These are phyloP conservation scores for Telmatherina bonti DNA, from an alignment of 2,797 vertebrate species.

Conservation along the genomic window DNA sequence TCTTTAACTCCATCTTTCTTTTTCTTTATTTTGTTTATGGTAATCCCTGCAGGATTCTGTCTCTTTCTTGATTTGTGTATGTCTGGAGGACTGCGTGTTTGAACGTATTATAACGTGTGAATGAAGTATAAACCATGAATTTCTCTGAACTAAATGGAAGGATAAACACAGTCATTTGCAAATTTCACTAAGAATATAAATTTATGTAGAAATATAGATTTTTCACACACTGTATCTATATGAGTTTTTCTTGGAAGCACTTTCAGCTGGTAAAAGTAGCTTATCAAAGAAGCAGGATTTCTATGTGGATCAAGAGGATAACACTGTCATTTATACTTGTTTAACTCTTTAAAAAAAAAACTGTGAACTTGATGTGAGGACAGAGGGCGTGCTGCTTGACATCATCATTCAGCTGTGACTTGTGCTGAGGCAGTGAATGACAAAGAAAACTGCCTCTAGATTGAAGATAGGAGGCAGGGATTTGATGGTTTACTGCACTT, in stretches of 20 bases:
- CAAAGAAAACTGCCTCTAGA: constrained; percentile 20
- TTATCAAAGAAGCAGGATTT: neutral
- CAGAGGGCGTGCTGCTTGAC: constrained; percentile 10
- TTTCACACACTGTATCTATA: constrained; percentile 10
- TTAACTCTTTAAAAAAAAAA: neutral
- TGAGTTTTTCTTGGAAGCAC: neutral
- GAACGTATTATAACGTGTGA: constrained; percentile 18
- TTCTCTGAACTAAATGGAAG: constrained; percentile 2
- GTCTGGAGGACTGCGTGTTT: constrained; percentile 18
- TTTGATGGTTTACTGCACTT: constrained; percentile 13
- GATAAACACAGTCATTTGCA: neutral
- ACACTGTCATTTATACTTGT: neutral
- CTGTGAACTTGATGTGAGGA: neutral
- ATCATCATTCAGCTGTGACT: constrained; percentile 12
- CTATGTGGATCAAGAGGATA: neutral
- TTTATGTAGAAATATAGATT: neutral
- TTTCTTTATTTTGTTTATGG: constrained; percentile 20
- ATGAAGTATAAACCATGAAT: constrained; percentile 23
- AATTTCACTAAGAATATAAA: neutral
- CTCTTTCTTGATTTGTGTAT: neutral
- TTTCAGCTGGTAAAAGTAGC: neutral
- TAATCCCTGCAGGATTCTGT: constrained; percentile 10
- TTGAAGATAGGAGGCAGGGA: constrained; percentile 9
- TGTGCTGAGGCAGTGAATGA: constrained; percentile 7
- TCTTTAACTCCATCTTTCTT: constrained; percentile 32